Evolutionary conservation across 2,797 vertebrate species (phyloP).

Genomic region (Eremophila alpestris): DNA sequence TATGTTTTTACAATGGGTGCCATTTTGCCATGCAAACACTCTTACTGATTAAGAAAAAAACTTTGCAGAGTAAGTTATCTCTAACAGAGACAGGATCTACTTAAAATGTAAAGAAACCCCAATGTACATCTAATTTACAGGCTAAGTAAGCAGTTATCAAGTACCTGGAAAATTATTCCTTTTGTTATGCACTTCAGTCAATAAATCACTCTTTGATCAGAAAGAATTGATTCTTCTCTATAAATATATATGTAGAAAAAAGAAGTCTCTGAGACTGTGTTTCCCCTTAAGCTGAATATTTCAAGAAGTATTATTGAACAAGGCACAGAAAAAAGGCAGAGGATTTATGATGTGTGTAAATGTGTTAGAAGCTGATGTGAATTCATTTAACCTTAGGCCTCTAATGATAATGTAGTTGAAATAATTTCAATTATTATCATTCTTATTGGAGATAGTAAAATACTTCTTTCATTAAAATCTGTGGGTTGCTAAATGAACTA

Average conservation of each 20-base stretch:
- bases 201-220: not conserved
- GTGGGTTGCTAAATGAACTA: conserved; percentile 36
- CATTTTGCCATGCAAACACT: not conserved
- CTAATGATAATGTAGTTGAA: conserved; percentile 26
- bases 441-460: conserved; percentile 1
- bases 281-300: not conserved
- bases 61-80: not conserved
- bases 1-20: not conserved
- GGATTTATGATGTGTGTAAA: conserved; percentile 19
- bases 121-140: not conserved
- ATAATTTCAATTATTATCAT: conserved; percentile 56
- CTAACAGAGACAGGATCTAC: not conserved
- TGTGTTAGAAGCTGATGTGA: conserved; percentile 29
- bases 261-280: not conserved
- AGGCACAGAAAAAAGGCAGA: not conserved
- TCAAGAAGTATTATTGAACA: not conserved
- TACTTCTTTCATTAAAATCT: conserved; percentile 47
- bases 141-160: not conserved
- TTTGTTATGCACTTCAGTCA: not conserved
- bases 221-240: not conserved
- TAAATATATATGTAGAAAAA: not conserved
- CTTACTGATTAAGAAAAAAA: not conserved
- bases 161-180: not conserved
- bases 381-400: conserved; percentile 21
- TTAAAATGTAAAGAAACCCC: not conserved